These are phyloP conservation scores for Barypeithes pellucidus DNA, from an alignment of 2,888 invertebrate species.

Conservation along the genomic window DNA sequence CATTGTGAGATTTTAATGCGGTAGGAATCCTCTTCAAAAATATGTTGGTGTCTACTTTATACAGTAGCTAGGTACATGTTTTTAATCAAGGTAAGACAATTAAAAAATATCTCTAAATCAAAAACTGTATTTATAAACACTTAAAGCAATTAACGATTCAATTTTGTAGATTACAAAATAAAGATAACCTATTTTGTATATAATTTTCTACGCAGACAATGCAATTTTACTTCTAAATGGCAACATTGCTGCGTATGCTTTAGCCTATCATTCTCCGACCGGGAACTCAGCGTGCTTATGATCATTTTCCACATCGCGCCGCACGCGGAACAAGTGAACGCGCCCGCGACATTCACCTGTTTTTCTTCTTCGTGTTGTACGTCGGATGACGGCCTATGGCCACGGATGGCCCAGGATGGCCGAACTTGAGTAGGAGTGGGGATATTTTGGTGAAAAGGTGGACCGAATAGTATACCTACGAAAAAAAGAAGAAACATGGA, in stretches of 20 bases:
- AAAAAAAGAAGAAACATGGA: not conserved
- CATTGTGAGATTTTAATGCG: too few species aligned
- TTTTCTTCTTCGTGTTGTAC: slow-evolving; percentile 37
- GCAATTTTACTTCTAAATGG: slow-evolving; percentile 17
- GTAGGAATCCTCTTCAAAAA: too few species aligned
- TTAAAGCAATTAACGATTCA: not conserved
- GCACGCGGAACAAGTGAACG: slow-evolving; percentile 49
- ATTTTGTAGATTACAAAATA: not conserved
- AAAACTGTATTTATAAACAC: too few species aligned
- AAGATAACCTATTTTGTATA: not conserved
- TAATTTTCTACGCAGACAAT: not conserved
- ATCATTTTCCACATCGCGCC: slow-evolving; percentile 48
- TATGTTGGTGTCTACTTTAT: too few species aligned
- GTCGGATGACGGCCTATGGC: slow-evolving; percentile 27
- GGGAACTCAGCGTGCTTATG: slow-evolving; percentile 49
- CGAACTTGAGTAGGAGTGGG: not conserved
- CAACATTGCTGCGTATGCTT: slow-evolving; percentile 44
- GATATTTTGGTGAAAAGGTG: not conserved
- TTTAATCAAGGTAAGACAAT: too few species aligned
- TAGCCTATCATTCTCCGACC: slow-evolving; percentile 48
- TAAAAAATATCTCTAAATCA: too few species aligned
- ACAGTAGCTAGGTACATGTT: too few species aligned
- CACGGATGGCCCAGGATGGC: slow-evolving; percentile 24
- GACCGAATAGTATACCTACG: not conserved
- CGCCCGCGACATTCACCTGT: slow-evolving; percentile 34